Evolutionary conservation across 2,113 vertebrate genomes (phyloP).

Genomic region (Heloderma charlesbogerti): DNA sequence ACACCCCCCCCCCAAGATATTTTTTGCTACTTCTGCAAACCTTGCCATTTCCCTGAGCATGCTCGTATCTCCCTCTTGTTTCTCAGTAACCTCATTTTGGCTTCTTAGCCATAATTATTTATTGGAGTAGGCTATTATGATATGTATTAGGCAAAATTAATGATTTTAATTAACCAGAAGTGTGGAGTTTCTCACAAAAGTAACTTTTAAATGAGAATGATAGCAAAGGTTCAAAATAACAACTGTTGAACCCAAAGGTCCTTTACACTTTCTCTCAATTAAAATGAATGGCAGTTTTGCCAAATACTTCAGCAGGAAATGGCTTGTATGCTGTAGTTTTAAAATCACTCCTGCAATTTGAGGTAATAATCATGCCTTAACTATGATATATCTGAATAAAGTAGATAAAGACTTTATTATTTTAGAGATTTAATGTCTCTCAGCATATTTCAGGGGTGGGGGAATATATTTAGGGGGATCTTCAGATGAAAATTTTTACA

Average conservation of each 20-base stretch:
- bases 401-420: neutral
- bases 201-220: neutral
- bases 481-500: neutral
- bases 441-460: neutral
- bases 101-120: neutral
- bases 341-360: neutral
- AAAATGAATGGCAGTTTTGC: neutral
- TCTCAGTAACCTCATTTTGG: neutral
- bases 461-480: neutral
- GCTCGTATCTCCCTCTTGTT: neutral
- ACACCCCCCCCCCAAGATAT: neutral
- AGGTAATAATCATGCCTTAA: neutral
- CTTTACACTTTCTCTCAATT: neutral
- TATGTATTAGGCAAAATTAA: neutral
- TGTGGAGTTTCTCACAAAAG: neutral
- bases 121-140: neutral
- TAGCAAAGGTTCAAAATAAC: neutral
- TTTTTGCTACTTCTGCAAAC: neutral
- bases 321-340: neutral
- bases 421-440: neutral
- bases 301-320: neutral
- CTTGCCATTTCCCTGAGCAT: neutral
- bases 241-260: neutral
- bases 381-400: neutral
- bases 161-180: neutral